A percentile compares a stretch with the other conserved stretches of the same genome.
Conservation (phyloP, 2,113 vertebrate species). For the Thunnus maccoyii region DNA sequence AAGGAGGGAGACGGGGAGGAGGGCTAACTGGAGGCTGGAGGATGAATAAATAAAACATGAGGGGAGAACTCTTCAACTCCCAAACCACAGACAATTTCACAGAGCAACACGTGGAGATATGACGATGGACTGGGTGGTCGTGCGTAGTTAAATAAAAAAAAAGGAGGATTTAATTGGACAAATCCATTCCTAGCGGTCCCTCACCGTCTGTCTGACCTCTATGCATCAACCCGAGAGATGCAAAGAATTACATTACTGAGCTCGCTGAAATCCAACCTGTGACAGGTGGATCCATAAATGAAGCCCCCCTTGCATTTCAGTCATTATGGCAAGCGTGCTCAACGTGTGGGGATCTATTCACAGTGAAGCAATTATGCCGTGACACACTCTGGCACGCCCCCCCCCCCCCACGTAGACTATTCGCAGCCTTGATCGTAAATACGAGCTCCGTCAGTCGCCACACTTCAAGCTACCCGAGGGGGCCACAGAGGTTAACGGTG, state of each 20-base stretch:
- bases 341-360: slow-evolving; percentile 62
- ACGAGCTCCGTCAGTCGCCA: slow-evolving; percentile 15
- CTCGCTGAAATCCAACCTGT: slow-evolving; percentile 43
- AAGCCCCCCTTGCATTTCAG: slow-evolving; percentile 39
- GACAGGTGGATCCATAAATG: slow-evolving; percentile 66
- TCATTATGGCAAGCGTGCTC: slow-evolving; percentile 53
- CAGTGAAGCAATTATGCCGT: slow-evolving; percentile 47
- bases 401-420: slow-evolving; percentile 4
- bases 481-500: slow-evolving; percentile 49
- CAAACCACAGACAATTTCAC: slow-evolving; percentile 46
- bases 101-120: slow-evolving; percentile 59
- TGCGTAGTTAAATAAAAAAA: background rate
- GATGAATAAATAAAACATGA: slow-evolving; percentile 80
- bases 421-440: slow-evolving; percentile 47
- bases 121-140: slow-evolving; percentile 1
- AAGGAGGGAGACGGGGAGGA: slow-evolving; percentile 46
- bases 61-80: slow-evolving; percentile 59
- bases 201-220: slow-evolving; percentile 11
- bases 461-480: slow-evolving; percentile 18
- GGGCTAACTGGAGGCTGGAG: slow-evolving; percentile 69
- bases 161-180: slow-evolving; percentile 58
- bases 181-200: slow-evolving; percentile 23
- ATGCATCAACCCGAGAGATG: slow-evolving; percentile 35
- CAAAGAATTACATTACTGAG: slow-evolving; percentile 49
- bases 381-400: slow-evolving; percentile 30